phyloP scores from a whole-genome alignment of 2,888 invertebrate genomes.

The Sturmia bella region DNA sequence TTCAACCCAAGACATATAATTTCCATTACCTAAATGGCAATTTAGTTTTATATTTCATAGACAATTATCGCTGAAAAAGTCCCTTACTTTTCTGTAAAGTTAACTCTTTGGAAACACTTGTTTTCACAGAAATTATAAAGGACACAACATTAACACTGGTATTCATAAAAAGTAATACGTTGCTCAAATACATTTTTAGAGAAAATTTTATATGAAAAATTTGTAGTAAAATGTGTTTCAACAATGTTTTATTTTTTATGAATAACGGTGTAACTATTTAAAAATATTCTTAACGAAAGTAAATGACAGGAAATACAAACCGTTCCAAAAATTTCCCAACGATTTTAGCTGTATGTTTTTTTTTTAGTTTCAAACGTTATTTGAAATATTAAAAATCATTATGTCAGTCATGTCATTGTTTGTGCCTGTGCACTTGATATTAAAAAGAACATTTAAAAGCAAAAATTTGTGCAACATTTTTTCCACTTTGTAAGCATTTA shows the following conservation, averaged over 20 bases:
- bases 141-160: too few species aligned
- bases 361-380: slow-evolving; percentile 21
- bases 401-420: neutral
- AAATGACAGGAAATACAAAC: neutral
- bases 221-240: too few species aligned
- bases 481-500: slow-evolving; percentile 45
- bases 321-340: neutral
- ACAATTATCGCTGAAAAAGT: neutral
- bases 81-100: neutral
- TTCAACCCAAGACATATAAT: slow-evolving; percentile 14
- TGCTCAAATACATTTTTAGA: too few species aligned
- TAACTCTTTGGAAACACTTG: too few species aligned
- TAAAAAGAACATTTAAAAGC: neutral
- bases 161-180: too few species aligned
- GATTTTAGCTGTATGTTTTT: neutral
- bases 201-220: too few species aligned
- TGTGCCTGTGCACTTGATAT: neutral
- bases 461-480: neutral
- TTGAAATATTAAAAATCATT: slow-evolving; percentile 49
- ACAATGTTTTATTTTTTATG: too few species aligned
- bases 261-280: too few species aligned
- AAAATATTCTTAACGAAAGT: neutral
- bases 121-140: too few species aligned
- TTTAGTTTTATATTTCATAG: neutral
- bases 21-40: slow-evolving; percentile 41